phyloP scores from a whole-genome alignment of 2,888 invertebrate genomes.

The Isotomurus palustris region DNA sequence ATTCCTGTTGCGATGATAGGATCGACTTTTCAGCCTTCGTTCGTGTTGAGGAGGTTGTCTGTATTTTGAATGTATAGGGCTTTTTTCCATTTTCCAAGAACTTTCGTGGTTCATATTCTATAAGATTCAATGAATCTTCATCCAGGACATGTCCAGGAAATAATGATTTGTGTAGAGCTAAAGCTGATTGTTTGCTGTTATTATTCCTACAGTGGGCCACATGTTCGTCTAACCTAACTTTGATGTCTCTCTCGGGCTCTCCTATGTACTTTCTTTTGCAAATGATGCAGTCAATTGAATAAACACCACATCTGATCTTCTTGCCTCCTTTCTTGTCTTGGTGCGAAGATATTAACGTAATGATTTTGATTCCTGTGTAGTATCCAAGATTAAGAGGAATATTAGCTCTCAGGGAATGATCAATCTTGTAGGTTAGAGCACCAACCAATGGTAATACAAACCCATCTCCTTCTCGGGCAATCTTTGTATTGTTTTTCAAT shows the following conservation, averaged over 20 bases:
- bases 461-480: background rate
- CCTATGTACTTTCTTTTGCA: background rate
- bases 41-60: background rate
- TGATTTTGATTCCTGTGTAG: background rate
- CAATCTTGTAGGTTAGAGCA: background rate
- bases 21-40: background rate
- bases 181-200: background rate
- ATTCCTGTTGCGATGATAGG: too few species aligned
- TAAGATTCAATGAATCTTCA: background rate
- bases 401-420: background rate
- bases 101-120: background rate
- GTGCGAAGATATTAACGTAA: background rate
- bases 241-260: background rate
- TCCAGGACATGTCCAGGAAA: background rate
- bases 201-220: background rate
- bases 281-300: background rate
- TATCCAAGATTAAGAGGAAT: too few species aligned
- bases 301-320: background rate
- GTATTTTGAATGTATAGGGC: background rate
- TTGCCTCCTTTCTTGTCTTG: background rate
- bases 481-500: background rate
- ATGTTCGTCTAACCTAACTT: background rate
- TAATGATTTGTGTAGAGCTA: background rate
- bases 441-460: background rate
- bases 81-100: conserved; percentile 8